Evolutionary conservation across 2,888 invertebrate genomes (phyloP).

Genomic region (Brachyopa scutellaris): DNA sequence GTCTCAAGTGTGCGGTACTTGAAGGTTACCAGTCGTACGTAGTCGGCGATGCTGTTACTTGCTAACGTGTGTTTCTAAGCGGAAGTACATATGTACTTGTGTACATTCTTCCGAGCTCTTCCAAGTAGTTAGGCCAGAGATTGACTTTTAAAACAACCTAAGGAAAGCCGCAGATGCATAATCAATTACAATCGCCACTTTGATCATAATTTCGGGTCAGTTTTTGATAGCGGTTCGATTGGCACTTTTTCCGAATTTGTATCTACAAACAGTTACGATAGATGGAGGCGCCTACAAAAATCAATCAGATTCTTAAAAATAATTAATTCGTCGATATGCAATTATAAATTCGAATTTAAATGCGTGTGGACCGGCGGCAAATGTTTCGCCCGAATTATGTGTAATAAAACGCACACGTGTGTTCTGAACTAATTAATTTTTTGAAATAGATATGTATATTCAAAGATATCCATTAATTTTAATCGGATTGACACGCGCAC

Average conservation of each 20-base stretch:
- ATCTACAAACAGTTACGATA: neutral
- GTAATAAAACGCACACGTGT: neutral
- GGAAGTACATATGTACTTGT: neutral
- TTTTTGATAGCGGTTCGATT: constrained; percentile 1
- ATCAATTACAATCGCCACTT: constrained; percentile 32
- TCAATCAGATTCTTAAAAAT: neutral
- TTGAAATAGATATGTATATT: constrained; percentile 3
- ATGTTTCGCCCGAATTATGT: neutral
- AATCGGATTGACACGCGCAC: too few species aligned
- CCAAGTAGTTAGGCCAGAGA: neutral
- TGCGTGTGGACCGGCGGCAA: neutral
- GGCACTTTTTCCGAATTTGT: neutral
- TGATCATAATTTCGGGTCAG: constrained; percentile 32
- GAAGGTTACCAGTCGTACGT: constrained; percentile 24
- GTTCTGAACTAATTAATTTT: neutral
- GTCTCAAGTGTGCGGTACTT: constrained; percentile 35
- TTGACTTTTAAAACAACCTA: neutral
- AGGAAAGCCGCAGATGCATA: constrained; percentile 22
- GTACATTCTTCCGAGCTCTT: too few species aligned
- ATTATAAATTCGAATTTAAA: neutral
- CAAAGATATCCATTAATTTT: too few species aligned
- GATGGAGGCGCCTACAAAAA: neutral
- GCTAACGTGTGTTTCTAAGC: neutral
- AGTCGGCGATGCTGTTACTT: neutral
- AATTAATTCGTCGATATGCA: constrained; percentile 11